A percentile compares a stretch with the other conserved stretches of the same genome.
Conservation (phyloP, 2,888 invertebrate species). For the Drosophila neotestacea region DNA sequence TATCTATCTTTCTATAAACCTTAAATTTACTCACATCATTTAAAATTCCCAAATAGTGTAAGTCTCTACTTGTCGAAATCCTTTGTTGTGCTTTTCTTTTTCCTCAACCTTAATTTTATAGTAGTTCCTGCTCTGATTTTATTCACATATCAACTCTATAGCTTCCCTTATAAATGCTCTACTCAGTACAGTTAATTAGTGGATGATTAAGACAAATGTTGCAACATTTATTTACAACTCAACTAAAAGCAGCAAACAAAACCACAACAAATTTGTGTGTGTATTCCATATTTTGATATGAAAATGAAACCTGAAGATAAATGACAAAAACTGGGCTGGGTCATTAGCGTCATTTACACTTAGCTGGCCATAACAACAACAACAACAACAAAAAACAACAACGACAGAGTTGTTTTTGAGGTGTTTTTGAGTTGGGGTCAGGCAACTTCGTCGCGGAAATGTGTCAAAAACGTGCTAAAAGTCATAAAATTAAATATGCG, state of each 20-base stretch:
- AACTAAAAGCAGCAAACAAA: slow-evolving; percentile 49
- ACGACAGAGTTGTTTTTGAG: slow-evolving; percentile 8
- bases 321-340: slow-evolving; percentile 75
- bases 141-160: neutral
- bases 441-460: slow-evolving; percentile 69
- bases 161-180: neutral
- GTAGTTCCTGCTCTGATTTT: slow-evolving; percentile 6
- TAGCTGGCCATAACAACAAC: slow-evolving; percentile 44
- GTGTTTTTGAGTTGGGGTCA: slow-evolving; percentile 8
- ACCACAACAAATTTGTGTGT: slow-evolving; percentile 39
- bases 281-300: slow-evolving; percentile 6
- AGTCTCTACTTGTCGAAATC: neutral
- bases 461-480: slow-evolving; percentile 82
- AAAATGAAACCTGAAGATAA: slow-evolving; percentile 52
- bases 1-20: neutral
- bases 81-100: too few relatives aligned
- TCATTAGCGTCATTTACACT: slow-evolving; percentile 82
- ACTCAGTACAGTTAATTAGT: slow-evolving; percentile 49
- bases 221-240: slow-evolving; percentile 76
- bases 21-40: neutral
- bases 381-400: slow-evolving; percentile 33
- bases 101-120: neutral
- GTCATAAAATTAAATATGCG: slow-evolving; percentile 81
- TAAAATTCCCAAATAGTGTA: neutral
- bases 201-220: slow-evolving; percentile 67